Percentiles rank a stretch among this genome's conserved stretches.
Conservation (phyloP, 23 tunicate genomes). For the Botrylloides violaceus region DNA sequence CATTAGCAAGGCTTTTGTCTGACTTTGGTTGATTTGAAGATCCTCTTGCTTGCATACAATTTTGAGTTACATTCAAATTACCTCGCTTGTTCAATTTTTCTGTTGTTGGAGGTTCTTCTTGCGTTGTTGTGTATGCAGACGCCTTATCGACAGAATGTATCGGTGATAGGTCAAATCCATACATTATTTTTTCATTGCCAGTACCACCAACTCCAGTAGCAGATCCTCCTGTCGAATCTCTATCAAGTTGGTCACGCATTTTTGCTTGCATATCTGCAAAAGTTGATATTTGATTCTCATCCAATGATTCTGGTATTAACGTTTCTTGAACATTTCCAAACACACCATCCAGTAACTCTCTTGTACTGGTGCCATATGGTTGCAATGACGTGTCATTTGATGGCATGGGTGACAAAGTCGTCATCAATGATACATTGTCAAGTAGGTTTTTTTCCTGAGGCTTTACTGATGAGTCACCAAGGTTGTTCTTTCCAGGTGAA, state of each 20-base stretch:
- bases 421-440: conserved; percentile 70
- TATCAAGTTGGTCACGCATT: background rate
- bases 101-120: background rate
- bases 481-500: background rate
- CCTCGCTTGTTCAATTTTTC: background rate
- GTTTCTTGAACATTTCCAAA: background rate
- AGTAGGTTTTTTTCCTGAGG: conserved; percentile 21
- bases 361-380: conserved; percentile 6
- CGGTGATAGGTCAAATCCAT: conserved; percentile 80
- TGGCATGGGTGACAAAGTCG: conserved; percentile 26
- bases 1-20: conserved; percentile 15
- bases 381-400: conserved; percentile 22
- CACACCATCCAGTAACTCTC: background rate
- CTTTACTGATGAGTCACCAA: background rate
- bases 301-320: background rate
- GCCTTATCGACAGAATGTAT: conserved; percentile 48
- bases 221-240: conserved; percentile 2
- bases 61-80: conserved; percentile 26
- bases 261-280: conserved; percentile 1
- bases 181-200: conserved; percentile 29
- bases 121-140: background rate
- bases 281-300: conserved; percentile 14
- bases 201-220: background rate
- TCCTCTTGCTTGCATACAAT: conserved; percentile 60
- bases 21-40: conserved; percentile 34